Evolutionary conservation across 2,888 invertebrate genomes (phyloP), one percentile per base, ranked within the genome.

Genomic region (Harpagoxenus sublaevis): DNA sequence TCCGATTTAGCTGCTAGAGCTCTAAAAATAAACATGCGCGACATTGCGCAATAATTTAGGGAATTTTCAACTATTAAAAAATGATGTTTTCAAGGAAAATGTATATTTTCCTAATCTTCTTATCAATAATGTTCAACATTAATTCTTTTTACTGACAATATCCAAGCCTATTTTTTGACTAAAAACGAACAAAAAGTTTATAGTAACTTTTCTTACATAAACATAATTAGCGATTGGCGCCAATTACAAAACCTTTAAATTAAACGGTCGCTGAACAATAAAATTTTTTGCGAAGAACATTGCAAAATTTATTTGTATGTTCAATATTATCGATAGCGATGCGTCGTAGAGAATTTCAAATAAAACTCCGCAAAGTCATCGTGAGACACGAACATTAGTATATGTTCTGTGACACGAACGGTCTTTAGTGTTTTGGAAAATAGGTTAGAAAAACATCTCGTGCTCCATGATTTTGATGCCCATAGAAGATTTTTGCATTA

Each of bases 381-480:
- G 12, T 9, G 2, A n/a, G n/a, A n/a, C n/a, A n/a, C n/a, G n/a
- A n/a, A n/a, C n/a, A n/a, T n/a, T n/a, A n/a, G n/a, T n/a, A n/a
- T n/a, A n/a, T n/a, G n/a, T n/a, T n/a, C n/a, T n/a, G n/a, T n/a
- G 4, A 0, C 12, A 23, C 3, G 12, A 23, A 23, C 2, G 8
- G 48, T n/a, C 18, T 48, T 57, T 1, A 23, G 2, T 57, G 18
- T 8, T 55, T 12, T 8, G 2, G 2, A 28, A 39, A 5, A 73
- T 81, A 81, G 79, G 79, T 81, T 81, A 81, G 79, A 60, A 79
- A 71, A 73, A 12, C 60, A 39, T 35, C 12, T 9, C 4, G 45
- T 15, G 42, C 15, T 39, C 23, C 8, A 28, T 0, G 57, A 18
- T 35, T 48, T 51, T 81, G 71, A 35, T 45, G 45, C 2, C 5